Percentiles rank a stretch among this genome's conserved stretches.
These are phyloP conservation scores for Hypothenemus hampei DNA, from an alignment of 1,140 invertebrate species.

Conservation along the genomic window DNA sequence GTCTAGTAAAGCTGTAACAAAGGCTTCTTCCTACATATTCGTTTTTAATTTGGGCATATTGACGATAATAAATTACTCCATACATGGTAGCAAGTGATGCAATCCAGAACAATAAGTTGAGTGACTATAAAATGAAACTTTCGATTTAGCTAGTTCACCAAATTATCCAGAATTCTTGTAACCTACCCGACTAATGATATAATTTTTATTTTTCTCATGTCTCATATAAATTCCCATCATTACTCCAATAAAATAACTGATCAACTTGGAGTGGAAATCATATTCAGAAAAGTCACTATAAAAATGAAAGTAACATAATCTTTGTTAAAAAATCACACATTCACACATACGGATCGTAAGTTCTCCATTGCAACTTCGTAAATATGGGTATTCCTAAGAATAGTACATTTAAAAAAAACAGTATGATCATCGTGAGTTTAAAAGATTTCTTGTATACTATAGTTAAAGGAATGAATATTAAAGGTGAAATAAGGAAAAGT, in stretches of 20 bases:
- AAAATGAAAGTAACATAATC: constrained; percentile 1
- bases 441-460: constrained; percentile 15
- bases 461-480: constrained; percentile 33
- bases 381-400: constrained; percentile 10
- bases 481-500: constrained; percentile 49
- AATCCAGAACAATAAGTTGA: constrained; percentile 5
- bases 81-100: constrained; percentile 15
- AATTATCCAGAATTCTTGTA: background rate
- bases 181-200: constrained; percentile 23
- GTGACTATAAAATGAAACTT: background rate
- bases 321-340: background rate
- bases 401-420: constrained; percentile 9
- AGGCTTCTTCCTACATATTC: constrained; percentile 20
- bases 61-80: constrained; percentile 23
- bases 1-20: constrained; percentile 24
- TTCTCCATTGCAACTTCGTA: constrained; percentile 5
- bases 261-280: constrained; percentile 33
- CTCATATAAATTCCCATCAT: constrained; percentile 28
- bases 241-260: constrained; percentile 34
- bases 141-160: background rate
- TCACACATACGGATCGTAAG: constrained; percentile 18
- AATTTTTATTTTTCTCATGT: constrained; percentile 17
- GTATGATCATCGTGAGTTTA: constrained; percentile 9
- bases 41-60: constrained; percentile 9
- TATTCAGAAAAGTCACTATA: constrained; percentile 20